phyloP scores from a whole-genome alignment of 2,797 vertebrate genomes.

The Muscicapa striata region DNA sequence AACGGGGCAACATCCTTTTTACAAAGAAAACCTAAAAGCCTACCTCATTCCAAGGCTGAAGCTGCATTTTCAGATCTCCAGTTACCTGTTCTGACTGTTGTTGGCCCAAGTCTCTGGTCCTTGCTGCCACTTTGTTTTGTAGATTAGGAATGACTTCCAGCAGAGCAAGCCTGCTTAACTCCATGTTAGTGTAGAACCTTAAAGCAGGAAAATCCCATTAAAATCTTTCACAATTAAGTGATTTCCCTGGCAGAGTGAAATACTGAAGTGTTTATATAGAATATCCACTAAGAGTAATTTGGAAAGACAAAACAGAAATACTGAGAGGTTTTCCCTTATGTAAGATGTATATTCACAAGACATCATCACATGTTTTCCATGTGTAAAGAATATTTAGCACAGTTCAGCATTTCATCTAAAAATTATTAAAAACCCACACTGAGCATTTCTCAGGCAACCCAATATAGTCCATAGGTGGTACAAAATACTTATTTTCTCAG shows the following conservation, averaged over 20 bases:
- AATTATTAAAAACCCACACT: neutral
- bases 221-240: neutral
- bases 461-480: neutral
- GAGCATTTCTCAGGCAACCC: neutral
- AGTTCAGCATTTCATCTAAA: neutral
- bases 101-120: neutral
- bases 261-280: neutral
- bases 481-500: neutral
- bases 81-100: neutral
- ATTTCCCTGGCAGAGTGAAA: accelerated
- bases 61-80: neutral
- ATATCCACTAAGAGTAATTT: neutral
- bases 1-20: neutral
- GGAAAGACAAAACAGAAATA: neutral
- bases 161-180: neutral
- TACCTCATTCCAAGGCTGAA: neutral
- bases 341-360: neutral
- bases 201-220: neutral
- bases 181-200: neutral
- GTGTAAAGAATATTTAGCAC: neutral
- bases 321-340: neutral
- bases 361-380: neutral
- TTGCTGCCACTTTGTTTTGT: neutral
- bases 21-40: neutral
- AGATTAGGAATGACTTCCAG: neutral